phyloP scores from a whole-genome alignment of 1,140 invertebrate species.

The Lerema accius region DNA sequence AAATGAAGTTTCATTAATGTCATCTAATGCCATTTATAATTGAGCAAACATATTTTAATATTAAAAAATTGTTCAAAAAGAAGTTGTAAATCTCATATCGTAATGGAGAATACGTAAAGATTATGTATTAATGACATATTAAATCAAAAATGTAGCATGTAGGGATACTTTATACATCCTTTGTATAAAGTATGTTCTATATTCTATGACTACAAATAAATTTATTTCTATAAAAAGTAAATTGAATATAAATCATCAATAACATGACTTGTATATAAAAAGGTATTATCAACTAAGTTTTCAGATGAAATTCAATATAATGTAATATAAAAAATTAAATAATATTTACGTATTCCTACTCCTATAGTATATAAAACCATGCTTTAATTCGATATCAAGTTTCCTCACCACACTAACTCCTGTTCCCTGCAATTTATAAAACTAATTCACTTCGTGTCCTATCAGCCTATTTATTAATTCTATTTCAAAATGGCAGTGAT shows the following conservation, averaged over 20 bases:
- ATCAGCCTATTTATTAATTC: constrained; percentile 40
- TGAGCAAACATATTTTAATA: not conserved
- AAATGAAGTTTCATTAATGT: constrained; percentile 9
- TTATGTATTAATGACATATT: too few relatives aligned
- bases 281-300: too few relatives aligned
- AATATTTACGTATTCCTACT: constrained; percentile 25
- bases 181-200: too few relatives aligned
- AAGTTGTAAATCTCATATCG: constrained; percentile 16
- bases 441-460: constrained; percentile 45
- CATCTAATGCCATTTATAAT: constrained; percentile 8
- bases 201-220: too few relatives aligned
- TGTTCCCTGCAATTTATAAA: constrained; percentile 64
- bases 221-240: too few relatives aligned
- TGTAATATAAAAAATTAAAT: constrained; percentile 16
- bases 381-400: constrained; percentile 48
- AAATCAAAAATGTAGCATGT: too few relatives aligned
- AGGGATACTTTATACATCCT: too few relatives aligned
- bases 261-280: not conserved
- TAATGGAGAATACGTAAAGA: constrained; percentile 31
- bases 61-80: not conserved
- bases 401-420: constrained; percentile 74
- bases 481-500: constrained; percentile 45
- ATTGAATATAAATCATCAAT: too few relatives aligned
- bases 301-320: constrained; percentile 1
- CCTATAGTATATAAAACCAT: constrained; percentile 46